Evolutionary conservation across 2,888 invertebrate species (phyloP).

Genomic region (Cataglyphis albicans): DNA sequence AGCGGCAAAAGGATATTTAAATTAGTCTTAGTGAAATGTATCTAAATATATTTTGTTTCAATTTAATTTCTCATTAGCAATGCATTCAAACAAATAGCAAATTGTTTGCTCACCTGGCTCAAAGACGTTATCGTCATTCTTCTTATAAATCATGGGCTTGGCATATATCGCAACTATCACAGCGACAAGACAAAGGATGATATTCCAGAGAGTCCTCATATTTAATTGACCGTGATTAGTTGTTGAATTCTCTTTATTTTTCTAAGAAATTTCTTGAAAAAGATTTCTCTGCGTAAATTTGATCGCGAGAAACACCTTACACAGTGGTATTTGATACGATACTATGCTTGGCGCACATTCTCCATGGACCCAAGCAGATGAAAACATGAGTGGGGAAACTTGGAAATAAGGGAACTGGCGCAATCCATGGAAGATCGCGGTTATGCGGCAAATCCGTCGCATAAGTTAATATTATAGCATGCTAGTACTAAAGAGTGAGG

Average conservation of each 20-base stretch:
- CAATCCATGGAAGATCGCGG: slow-evolving; percentile 32
- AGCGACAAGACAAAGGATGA: slow-evolving; percentile 67
- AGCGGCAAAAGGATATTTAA: neutral
- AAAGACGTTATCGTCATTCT: slow-evolving; percentile 82
- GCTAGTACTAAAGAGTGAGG: neutral
- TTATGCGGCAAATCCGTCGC: slow-evolving; percentile 30
- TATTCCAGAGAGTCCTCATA: slow-evolving; percentile 54
- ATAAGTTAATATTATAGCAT: neutral
- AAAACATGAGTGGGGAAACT: slow-evolving; percentile 79
- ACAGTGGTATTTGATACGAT: slow-evolving; percentile 67
- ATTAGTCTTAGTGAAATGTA: neutral
- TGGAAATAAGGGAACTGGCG: slow-evolving; percentile 66
- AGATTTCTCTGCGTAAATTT: slow-evolving; percentile 6
- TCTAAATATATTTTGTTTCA: neutral
- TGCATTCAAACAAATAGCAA: neutral
- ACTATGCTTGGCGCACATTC: slow-evolving; percentile 60
- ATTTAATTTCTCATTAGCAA: slow-evolving; percentile 4
- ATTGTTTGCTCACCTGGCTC: slow-evolving; percentile 79
- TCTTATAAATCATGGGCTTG: slow-evolving; percentile 83
- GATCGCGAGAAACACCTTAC: slow-evolving; percentile 43
- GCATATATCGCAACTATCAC: slow-evolving; percentile 64
- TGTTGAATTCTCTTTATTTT: neutral
- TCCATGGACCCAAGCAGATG: slow-evolving; percentile 63
- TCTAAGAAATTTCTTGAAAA: neutral
- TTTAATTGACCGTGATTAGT: neutral